phyloP scores from a whole-genome alignment of 2,113 vertebrate species.

The Chaenocephalus aceratus region DNA sequence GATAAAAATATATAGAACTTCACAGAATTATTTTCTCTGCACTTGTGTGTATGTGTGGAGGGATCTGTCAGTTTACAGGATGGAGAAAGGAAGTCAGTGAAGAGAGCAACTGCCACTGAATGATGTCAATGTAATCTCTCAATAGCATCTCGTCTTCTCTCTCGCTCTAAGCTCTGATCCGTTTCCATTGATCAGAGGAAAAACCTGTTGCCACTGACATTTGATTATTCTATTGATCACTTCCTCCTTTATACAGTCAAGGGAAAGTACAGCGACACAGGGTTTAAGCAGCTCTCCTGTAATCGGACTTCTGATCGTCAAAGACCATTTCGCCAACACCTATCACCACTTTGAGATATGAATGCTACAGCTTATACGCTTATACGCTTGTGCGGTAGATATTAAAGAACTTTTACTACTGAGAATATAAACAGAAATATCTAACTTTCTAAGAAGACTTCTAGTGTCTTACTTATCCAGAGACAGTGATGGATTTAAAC shows the following conservation, averaged over 20 bases:
- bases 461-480: background rate
- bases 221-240: slow-evolving; percentile 85
- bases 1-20: background rate
- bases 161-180: slow-evolving; percentile 81
- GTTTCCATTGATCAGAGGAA: slow-evolving; percentile 86
- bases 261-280: slow-evolving; percentile 76
- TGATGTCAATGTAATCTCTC: slow-evolving; percentile 84
- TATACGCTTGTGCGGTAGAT: background rate
- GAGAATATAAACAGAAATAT: background rate
- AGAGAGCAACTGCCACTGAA: slow-evolving; percentile 68
- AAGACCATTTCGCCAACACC: slow-evolving; percentile 33
- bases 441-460: background rate
- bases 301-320: slow-evolving; percentile 70
- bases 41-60: background rate
- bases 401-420: background rate
- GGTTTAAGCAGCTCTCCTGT: slow-evolving; percentile 62
- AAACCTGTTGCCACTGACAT: slow-evolving; percentile 85
- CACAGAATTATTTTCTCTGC: background rate
- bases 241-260: slow-evolving; percentile 85
- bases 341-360: background rate
- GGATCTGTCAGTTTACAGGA: slow-evolving; percentile 23
- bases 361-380: background rate
- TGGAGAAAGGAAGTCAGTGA: slow-evolving; percentile 45
- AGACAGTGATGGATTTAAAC: slow-evolving; percentile 32
- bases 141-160: slow-evolving; percentile 82